Evolutionary conservation across 2,113 vertebrate species (phyloP), one percentile per base, ranked within the genome.

Genomic region (Gymnocephalus cernua): DNA sequence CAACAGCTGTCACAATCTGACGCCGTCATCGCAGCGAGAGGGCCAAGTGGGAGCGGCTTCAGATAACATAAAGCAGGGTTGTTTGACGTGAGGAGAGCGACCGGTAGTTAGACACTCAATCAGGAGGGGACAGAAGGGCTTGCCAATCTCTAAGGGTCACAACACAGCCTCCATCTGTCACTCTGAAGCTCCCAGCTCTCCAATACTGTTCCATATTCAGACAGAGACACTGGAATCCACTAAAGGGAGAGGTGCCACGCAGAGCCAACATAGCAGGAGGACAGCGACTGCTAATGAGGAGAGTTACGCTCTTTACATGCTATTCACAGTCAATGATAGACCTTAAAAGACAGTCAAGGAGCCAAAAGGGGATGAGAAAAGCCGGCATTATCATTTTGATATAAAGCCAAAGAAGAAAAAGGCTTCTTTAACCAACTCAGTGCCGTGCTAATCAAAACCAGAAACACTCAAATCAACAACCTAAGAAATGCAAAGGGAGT

Each of bases 31-130:
- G 74, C 85, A 80, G 76, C 74, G 78, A 90, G 90, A 74, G 85
- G 86, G 91, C 89, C 92, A 86, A 89, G 85, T 54, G 92, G 90
- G 90, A 91, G 88, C 73, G 59, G 79, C 90, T 89, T 82, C 84
- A 91, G 87, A 92, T 89, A 93, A 93, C 90, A 87, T 84, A 82
- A 86, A 91, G 85, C 88, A 79, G 80, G 80, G 74, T 86, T 85
- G 88, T 91, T 84, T 91, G 92, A 93, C 86, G 88, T 84, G 88
- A 87, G 80, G 82, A 88, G 74, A 89, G 82, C 82, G 86, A 91
- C 88, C 86, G 51, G 91, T 93, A 86, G 86, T 92, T 93, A 93
- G 91, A 93, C 91, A 88, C 88, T 92, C 85, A 90, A 93, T 93
- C 92, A 92, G 87, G 83, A 91, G 86, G 86, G 92, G 88, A 91